phyloP scores from a whole-genome alignment of 1,140 invertebrate genomes.

The Saccostrea echinata region DNA sequence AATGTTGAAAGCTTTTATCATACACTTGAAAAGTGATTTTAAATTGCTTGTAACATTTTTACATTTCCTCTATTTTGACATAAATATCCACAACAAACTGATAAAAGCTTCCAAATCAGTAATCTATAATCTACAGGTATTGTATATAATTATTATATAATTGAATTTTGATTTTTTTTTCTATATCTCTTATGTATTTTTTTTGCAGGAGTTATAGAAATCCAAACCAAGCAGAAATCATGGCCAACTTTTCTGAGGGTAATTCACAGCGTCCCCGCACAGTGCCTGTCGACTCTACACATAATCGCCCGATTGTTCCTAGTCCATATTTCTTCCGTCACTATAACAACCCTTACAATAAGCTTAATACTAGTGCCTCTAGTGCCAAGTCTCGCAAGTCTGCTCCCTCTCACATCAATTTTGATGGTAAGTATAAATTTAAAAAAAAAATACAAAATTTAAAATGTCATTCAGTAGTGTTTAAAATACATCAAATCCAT shows the following conservation, averaged over 20 bases:
- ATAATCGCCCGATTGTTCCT: constrained; percentile 61
- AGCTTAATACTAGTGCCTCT: constrained; percentile 21
- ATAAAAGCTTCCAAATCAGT: too few species aligned
- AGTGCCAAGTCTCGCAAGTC: constrained; percentile 50
- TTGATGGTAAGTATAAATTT: constrained; percentile 28
- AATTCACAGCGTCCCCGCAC: constrained; percentile 61
- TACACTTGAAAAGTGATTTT: too few species aligned
- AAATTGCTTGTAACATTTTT: too few species aligned
- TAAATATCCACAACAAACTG: too few species aligned
- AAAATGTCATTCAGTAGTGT: too few species aligned
- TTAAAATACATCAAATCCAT: too few species aligned
- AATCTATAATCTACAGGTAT: too few species aligned
- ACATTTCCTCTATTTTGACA: too few species aligned
- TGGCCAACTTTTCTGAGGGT: constrained; percentile 63
- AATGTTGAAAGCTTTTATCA: too few species aligned
- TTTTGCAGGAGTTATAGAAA: constrained; percentile 68
- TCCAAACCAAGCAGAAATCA: constrained; percentile 67
- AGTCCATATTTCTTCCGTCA: constrained; percentile 68
- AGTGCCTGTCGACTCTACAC: constrained; percentile 55
- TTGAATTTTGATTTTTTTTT: neutral
- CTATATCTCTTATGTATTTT: neutral
- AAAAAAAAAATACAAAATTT: too few species aligned
- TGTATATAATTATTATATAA: too few species aligned
- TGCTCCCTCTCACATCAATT: constrained; percentile 40
- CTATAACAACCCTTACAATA: constrained; percentile 52